These are phyloP conservation scores for Oxycera nigricornis DNA, from an alignment of 2,888 invertebrate species.

Conservation along the genomic window DNA sequence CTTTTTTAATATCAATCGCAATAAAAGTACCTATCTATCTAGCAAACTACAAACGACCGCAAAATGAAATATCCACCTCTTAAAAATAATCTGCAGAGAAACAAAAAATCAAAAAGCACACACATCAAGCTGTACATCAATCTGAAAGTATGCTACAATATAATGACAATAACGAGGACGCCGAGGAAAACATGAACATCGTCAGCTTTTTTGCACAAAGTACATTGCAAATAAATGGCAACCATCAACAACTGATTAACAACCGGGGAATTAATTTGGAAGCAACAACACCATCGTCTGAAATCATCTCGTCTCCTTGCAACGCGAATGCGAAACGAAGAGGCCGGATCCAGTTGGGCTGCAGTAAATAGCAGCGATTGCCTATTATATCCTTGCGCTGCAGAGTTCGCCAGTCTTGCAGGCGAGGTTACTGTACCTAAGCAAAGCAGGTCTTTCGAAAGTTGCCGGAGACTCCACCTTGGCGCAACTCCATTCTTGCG, in stretches of 20 bases:
- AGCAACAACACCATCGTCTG: slow-evolving; percentile 19
- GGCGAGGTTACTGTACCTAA: not conserved
- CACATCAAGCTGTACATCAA: not conserved
- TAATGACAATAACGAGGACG: not conserved
- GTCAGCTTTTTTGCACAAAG: not conserved
- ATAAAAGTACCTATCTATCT: too few species aligned
- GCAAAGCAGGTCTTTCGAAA: not conserved
- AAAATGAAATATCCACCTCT: not conserved
- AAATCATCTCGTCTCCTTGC: not conserved
- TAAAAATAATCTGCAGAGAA: not conserved
- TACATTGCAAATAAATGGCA: slow-evolving; percentile 42
- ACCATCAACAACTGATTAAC: slow-evolving; percentile 47
- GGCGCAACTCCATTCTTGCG: slow-evolving; percentile 12
- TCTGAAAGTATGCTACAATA: not conserved
- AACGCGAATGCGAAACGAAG: not conserved
- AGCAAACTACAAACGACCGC: too few species aligned
- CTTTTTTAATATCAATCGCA: too few species aligned
- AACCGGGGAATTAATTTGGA: slow-evolving; percentile 45
- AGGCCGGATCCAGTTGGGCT: not conserved
- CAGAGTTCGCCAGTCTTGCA: not conserved
- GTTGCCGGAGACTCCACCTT: too few species aligned
- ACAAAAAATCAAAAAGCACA: not conserved
- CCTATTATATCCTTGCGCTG: not conserved
- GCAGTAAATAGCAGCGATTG: not conserved
- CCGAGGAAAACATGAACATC: not conserved